Evolutionary conservation across 2,888 invertebrate genomes (phyloP).

Genomic region (Andricus curvator): DNA sequence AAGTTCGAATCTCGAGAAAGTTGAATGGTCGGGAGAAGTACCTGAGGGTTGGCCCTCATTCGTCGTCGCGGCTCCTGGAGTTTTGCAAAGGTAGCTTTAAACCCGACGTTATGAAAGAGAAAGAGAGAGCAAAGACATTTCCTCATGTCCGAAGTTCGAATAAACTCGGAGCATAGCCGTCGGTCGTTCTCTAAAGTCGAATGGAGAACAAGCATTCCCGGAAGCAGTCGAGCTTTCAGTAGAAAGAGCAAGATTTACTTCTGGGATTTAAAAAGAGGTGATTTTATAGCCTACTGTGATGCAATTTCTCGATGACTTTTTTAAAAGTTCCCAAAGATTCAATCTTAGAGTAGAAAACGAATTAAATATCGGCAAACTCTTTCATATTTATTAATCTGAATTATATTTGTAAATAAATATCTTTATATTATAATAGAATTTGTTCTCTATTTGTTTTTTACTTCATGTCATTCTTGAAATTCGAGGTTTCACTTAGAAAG

Average conservation of each 20-base stretch:
- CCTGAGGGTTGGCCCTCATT: constrained; percentile 15
- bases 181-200: constrained; percentile 16
- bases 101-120: constrained; percentile 17
- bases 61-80: background rate
- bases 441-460: background rate
- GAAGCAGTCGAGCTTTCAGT: constrained; percentile 19
- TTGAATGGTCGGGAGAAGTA: constrained; percentile 28
- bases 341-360: background rate
- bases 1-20: constrained; percentile 31
- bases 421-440: background rate
- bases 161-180: constrained; percentile 30
- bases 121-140: constrained; percentile 18
- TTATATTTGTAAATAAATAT: background rate
- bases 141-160: constrained; percentile 23
- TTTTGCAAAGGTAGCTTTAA: constrained; percentile 13
- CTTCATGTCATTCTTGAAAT: background rate
- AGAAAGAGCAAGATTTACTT: background rate
- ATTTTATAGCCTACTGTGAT: constrained; percentile 3
- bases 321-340: background rate
- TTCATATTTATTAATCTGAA: no score
- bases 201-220: constrained; percentile 26
- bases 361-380: background rate
- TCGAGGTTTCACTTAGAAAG: background rate
- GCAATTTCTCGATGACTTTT: background rate
- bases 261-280: background rate